Conservation (phyloP, 2,113 vertebrate species). For the Hydropotes inermis region DNA sequence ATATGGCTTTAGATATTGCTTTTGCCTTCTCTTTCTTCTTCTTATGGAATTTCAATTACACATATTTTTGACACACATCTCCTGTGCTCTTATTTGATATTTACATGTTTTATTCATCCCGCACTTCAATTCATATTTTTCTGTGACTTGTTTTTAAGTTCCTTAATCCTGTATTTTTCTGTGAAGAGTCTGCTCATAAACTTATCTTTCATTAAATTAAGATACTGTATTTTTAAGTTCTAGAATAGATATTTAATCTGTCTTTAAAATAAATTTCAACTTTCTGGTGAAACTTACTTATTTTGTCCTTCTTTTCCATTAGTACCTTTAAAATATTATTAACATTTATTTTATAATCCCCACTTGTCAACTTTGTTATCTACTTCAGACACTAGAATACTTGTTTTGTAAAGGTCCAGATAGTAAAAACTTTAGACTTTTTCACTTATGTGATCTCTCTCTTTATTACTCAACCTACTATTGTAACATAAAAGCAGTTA, state of each 20-base stretch:
- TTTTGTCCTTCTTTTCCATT: background rate
- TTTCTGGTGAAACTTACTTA: background rate
- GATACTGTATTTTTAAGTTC: background rate
- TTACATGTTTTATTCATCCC: background rate
- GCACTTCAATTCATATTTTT: background rate
- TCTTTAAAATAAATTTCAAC: background rate
- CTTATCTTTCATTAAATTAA: background rate
- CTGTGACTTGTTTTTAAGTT: background rate
- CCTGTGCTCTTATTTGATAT: background rate
- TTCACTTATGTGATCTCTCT: background rate
- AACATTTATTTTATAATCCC: background rate
- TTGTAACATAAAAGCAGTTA: background rate
- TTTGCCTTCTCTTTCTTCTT: background rate
- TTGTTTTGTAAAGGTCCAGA: background rate
- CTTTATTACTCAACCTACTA: background rate
- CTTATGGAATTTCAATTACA: background rate
- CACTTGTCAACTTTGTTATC: background rate
- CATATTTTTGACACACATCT: background rate
- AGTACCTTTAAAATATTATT: background rate
- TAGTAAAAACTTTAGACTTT: background rate
- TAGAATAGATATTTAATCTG: background rate
- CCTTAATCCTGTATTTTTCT: background rate
- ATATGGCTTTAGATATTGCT: background rate
- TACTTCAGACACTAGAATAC: background rate
- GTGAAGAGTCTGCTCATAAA: background rate